Conservation (phyloP, 2,888 invertebrate genomes). For the Saturnia pavonia region DNA sequence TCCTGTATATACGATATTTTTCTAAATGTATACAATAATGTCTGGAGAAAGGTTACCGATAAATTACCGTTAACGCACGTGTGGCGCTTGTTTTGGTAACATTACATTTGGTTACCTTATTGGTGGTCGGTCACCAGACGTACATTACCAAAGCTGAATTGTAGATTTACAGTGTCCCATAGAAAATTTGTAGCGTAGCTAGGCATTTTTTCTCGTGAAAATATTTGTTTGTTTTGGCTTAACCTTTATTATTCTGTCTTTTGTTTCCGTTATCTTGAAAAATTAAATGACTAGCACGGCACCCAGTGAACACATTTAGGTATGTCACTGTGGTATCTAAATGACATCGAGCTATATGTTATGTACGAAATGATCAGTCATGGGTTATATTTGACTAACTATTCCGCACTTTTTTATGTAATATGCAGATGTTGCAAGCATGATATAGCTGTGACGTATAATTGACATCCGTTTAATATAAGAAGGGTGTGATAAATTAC, state of each 20-base stretch:
- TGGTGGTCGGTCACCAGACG: conserved; percentile 5
- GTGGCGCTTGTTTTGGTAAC: conserved; percentile 46
- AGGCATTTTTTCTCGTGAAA: background rate
- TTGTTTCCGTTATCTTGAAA: no score
- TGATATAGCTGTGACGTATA: no score
- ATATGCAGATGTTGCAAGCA: no score
- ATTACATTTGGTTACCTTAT: conserved; percentile 34
- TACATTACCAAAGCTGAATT: background rate
- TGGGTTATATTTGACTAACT: no score
- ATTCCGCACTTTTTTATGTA: no score
- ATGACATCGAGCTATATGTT: no score
- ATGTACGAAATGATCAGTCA: no score
- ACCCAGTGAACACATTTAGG: no score
- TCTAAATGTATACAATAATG: conserved; percentile 51
- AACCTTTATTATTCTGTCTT: background rate
- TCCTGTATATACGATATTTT: conserved; percentile 21
- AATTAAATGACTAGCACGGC: no score
- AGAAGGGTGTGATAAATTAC: no score
- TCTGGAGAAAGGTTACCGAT: conserved; percentile 62
- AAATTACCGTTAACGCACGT: conserved; percentile 58
- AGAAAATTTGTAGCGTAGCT: background rate
- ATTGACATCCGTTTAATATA: no score
- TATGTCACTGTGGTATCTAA: no score
- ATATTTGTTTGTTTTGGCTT: background rate
- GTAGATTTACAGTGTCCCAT: background rate